Percentiles rank a stretch among this genome's conserved stretches.
phyloP scores from a whole-genome alignment of 2,888 invertebrate species.

The Hartigia nigra region DNA sequence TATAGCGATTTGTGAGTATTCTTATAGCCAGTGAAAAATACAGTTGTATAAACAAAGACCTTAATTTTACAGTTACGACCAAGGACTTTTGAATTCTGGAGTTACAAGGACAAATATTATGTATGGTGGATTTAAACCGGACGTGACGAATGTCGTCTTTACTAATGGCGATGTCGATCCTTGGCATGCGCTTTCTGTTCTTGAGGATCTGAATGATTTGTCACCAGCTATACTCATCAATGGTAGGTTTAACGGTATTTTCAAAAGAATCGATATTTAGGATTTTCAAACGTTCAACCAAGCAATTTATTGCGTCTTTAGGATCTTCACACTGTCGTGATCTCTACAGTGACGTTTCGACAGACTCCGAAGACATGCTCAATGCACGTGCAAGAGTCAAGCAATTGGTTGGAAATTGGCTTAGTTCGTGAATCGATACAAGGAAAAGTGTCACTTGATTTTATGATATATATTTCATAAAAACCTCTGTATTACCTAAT shows the following conservation, averaged over 20 bases:
- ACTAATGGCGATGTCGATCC: constrained; percentile 73
- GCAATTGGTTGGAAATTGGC: constrained; percentile 40
- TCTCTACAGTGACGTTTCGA: constrained; percentile 27
- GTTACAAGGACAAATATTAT: constrained; percentile 66
- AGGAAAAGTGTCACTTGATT: no score
- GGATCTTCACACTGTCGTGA: constrained; percentile 52
- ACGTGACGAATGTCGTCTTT: constrained; percentile 70
- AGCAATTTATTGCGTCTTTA: constrained; percentile 12
- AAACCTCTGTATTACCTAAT: neutral
- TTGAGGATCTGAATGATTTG: constrained; percentile 60
- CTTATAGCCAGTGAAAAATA: neutral
- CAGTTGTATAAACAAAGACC: neutral
- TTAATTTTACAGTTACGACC: constrained; percentile 43
- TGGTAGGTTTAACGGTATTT: constrained; percentile 35
- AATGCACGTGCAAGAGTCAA: constrained; percentile 39
- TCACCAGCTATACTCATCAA: constrained; percentile 54
- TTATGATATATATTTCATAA: neutral
- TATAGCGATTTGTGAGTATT: constrained; percentile 64
- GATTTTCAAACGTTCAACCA: neutral
- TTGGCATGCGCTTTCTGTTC: constrained; percentile 69
- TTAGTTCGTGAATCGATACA: neutral
- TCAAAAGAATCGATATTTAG: neutral
- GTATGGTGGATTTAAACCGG: constrained; percentile 68
- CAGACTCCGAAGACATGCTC: constrained; percentile 35
- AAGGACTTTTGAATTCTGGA: constrained; percentile 56